Base-by-base conservation (phyloP, 2,797 vertebrate genomes). In the Danio aesculapii region DNA sequence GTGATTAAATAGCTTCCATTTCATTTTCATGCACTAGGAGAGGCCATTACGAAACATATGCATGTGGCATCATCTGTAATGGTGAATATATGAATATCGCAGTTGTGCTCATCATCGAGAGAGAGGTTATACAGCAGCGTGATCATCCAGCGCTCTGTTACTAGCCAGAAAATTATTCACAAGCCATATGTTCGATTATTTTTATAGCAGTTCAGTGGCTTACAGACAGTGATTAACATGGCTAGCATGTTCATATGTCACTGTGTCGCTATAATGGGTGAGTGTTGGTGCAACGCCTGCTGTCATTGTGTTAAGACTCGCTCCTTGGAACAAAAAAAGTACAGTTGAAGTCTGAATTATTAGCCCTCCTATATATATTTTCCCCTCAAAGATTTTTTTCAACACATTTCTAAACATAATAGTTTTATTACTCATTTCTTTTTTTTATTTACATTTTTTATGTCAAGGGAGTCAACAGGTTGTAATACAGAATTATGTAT, bases 21-120 rank as follows among this genome's bases (percentile, higher is more conserved):
- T 55, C 13, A 43, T 74, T 47, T 57, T 11, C 59, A 46, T 73
- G 61, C 62, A 13, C 63, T 49, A 53, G 16, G 19, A 76, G 17
- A 57, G 57, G 57, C 52, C 58, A 70, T 76, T 75, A 50, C 12
- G 17, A 62, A 68, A 70, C 61, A 46, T 68, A 39, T 16, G 21
- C 44, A 11, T 81, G 16, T 61, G 19, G 46, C 21, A 11, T 81
- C 13, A 30, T 53, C 69, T 47, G 59, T 30, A 3, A 30, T 30
- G 3, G 30, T 30, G 30, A 30, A 30, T 30, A 30, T 30, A 1
- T 47, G 46, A 68, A 49, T 59, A 61, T 39, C n/a, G 13, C 55
- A 68, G 70, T 49, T 52, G 53, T 68, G 62, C 52, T 62, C 62
- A 44, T 55, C 52, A 57, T 21, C 41, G 67, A 11, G 11, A 30